These are phyloP conservation scores for Oreocharis arfaki DNA, from an alignment of 2,113 vertebrate genomes.

Conservation along the genomic window DNA sequence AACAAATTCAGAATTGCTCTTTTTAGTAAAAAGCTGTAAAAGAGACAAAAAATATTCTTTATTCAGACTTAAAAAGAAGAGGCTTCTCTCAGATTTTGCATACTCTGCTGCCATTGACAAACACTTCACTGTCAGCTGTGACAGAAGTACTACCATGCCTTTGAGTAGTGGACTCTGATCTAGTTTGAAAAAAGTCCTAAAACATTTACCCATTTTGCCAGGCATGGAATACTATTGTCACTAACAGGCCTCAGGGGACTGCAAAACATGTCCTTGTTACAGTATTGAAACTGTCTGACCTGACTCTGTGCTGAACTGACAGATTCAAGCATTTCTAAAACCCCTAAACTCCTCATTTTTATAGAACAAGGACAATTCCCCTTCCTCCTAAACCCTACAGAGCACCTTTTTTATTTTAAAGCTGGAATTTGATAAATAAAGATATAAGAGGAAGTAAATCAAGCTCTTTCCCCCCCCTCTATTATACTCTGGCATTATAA, in stretches of 20 bases:
- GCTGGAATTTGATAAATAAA: neutral
- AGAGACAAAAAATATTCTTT: neutral
- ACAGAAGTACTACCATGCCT: neutral
- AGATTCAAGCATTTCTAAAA: neutral
- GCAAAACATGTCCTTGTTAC: neutral
- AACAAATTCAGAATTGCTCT: neutral
- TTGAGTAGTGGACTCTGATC: neutral
- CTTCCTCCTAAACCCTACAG: rapidly evolving
- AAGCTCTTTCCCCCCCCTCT: rapidly evolving
- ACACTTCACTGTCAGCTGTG: neutral
- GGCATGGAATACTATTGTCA: neutral
- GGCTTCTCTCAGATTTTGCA: neutral
- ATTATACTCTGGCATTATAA: neutral
- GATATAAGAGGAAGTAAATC: neutral
- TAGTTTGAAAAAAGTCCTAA: neutral
- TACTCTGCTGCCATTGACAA: neutral
- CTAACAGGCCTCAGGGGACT: neutral
- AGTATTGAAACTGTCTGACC: rapidly evolving
- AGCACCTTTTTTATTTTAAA: neutral
- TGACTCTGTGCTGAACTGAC: neutral
- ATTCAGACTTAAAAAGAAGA: neutral
- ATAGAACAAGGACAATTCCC: neutral
- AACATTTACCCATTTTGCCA: neutral
- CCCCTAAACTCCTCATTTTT: neutral
- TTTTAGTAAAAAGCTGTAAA: neutral